Evolutionary conservation across 2,888 invertebrate genomes (phyloP).

Genomic region (Odontomyia ornata): DNA sequence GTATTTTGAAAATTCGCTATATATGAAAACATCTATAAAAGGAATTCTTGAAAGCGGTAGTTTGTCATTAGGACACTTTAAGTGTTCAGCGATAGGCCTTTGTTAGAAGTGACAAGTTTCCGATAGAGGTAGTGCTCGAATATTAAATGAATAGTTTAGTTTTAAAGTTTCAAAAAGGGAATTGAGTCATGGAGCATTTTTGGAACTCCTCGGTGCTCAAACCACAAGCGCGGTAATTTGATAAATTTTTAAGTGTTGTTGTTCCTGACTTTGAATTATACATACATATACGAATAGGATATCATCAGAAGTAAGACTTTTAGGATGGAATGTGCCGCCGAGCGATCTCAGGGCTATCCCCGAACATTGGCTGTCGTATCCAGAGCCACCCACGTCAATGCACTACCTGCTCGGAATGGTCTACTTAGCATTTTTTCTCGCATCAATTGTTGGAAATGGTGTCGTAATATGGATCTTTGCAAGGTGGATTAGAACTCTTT

Average conservation of each 20-base stretch:
- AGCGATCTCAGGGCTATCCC: slow-evolving; percentile 80
- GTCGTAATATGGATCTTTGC: slow-evolving; percentile 85
- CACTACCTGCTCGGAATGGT: slow-evolving; percentile 82
- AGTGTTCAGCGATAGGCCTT: slow-evolving; percentile 16
- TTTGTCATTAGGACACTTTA: slow-evolving; percentile 17
- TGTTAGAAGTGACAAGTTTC: not conserved
- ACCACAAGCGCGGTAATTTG: slow-evolving; percentile 50
- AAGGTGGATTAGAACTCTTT: slow-evolving; percentile 51
- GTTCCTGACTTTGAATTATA: not conserved
- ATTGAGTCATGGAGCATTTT: slow-evolving; percentile 1
- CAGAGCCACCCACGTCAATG: slow-evolving; percentile 82
- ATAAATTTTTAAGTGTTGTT: too few species aligned
- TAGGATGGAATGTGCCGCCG: slow-evolving; percentile 81
- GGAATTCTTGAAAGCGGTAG: not conserved
- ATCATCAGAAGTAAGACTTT: slow-evolving; percentile 64
- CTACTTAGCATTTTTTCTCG: slow-evolving; percentile 77
- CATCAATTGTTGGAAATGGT: slow-evolving; percentile 82
- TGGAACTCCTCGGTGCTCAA: slow-evolving; percentile 47
- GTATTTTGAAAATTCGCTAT: not conserved
- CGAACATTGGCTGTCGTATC: slow-evolving; percentile 82
- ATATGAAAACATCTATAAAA: slow-evolving; percentile 26
- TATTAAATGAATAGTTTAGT: not conserved
- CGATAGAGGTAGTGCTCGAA: not conserved
- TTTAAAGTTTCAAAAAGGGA: not conserved
- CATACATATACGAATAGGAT: slow-evolving; percentile 11